Percentiles rank a stretch among this genome's conserved stretches.
phyloP scores from a whole-genome alignment of 1,140 invertebrate species.

The Anastrepha obliqua region DNA sequence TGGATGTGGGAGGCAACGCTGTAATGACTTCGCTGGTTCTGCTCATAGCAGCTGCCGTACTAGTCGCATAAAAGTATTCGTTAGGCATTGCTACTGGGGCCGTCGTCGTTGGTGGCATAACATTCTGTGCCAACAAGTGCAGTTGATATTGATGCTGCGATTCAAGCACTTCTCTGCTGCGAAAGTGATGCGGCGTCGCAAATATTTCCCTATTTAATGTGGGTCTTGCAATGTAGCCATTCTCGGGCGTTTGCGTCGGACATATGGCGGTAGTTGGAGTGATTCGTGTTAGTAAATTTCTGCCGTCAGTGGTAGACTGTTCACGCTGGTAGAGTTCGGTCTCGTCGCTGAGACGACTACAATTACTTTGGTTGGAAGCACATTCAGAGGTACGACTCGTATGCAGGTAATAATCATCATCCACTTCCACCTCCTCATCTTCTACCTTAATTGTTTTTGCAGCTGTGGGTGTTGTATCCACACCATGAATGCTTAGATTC shows the following conservation, averaged over 20 bases:
- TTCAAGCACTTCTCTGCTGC: background rate
- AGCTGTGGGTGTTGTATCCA: slow-evolving; percentile 36
- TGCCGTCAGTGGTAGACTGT: background rate
- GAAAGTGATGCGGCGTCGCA: background rate
- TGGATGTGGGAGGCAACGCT: background rate
- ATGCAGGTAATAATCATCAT: slow-evolving; percentile 5
- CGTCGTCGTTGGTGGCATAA: slow-evolving; percentile 12
- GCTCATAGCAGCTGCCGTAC: slow-evolving; percentile 58
- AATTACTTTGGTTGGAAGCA: slow-evolving; percentile 3
- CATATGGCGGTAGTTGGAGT: background rate
- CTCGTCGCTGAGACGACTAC: slow-evolving; percentile 12
- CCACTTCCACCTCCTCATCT: slow-evolving; percentile 57
- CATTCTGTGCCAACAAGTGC: background rate
- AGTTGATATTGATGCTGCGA: background rate
- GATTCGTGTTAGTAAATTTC: background rate
- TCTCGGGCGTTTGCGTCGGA: background rate
- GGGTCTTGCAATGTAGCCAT: background rate
- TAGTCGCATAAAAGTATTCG: slow-evolving; percentile 65
- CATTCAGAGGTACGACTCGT: slow-evolving; percentile 1
- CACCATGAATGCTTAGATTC: slow-evolving; percentile 56
- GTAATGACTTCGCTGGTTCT: slow-evolving; percentile 18
- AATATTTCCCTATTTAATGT: background rate
- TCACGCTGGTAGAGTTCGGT: background rate
- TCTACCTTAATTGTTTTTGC: slow-evolving; percentile 46
- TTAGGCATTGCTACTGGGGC: slow-evolving; percentile 57